phyloP scores from a whole-genome alignment of 2,797 vertebrate species.

The Hybognathus amarus region DNA sequence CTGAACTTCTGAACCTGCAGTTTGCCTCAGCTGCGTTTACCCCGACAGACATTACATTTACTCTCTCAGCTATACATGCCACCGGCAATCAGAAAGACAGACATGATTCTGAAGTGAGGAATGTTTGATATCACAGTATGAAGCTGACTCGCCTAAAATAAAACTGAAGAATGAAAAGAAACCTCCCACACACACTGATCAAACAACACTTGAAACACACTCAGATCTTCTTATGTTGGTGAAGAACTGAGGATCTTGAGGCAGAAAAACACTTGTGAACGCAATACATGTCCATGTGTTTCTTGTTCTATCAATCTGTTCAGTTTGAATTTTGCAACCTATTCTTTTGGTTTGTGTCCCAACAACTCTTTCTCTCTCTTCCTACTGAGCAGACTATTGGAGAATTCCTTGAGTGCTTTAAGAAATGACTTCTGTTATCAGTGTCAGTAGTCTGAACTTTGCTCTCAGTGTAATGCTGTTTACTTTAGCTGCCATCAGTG shows the following conservation, averaged over 20 bases:
- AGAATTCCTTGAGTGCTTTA: background rate
- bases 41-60: conserved; percentile 1
- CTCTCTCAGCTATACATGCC: background rate
- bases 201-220: background rate
- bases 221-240: background rate
- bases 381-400: background rate
- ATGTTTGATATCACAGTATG: conserved; percentile 25
- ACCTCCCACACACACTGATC: background rate
- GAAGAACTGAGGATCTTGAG: background rate
- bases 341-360: background rate
- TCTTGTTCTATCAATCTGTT: background rate
- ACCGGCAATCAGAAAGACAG: conserved; percentile 7
- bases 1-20: conserved; percentile 41
- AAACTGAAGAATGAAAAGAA: conserved; percentile 1
- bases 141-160: background rate
- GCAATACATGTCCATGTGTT: background rate
- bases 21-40: background rate
- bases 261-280: background rate
- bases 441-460: background rate
- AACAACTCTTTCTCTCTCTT: background rate
- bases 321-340: background rate
- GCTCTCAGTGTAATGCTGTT: background rate
- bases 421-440: conserved; percentile 2
- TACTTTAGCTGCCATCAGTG: background rate
- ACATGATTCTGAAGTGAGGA: background rate